A percentile compares a stretch with the other conserved stretches of the same genome.
These are phyloP conservation scores for Timandra comae DNA, from an alignment of 2,888 invertebrate species.

Conservation along the genomic window DNA sequence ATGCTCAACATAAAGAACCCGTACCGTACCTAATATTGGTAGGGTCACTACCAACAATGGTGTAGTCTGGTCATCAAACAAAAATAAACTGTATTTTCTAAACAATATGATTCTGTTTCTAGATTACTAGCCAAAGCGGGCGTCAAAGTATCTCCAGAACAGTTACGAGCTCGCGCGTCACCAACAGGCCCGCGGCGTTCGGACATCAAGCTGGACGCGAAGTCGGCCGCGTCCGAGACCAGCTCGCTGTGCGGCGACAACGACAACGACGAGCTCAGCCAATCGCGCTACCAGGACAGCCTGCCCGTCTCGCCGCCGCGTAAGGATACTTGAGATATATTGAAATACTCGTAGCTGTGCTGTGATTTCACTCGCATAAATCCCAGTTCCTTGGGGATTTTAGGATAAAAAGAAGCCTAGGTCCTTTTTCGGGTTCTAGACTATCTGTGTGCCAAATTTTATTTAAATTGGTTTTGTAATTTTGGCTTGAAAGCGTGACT, in stretches of 20 bases:
- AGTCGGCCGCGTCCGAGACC: constrained; percentile 84
- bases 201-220: constrained; percentile 86
- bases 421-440: no score
- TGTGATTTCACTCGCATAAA: no score
- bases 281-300: constrained; percentile 73
- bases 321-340: constrained; percentile 38
- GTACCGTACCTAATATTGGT: no score
- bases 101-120: no score
- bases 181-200: constrained; percentile 88
- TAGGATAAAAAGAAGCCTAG: no score
- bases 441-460: neutral
- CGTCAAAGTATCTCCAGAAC: constrained; percentile 90
- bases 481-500: no score
- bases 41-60: no score
- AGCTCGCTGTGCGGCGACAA: constrained; percentile 87
- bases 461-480: no score
- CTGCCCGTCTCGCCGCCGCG: constrained; percentile 80
- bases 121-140: constrained; percentile 91
- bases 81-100: no score
- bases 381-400: no score
- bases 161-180: constrained; percentile 88
- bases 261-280: constrained; percentile 89
- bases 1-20: no score
- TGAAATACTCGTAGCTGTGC: neutral
- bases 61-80: no score